phyloP scores from a whole-genome alignment of 1,140 invertebrate species.

The Microplitis demolitor region DNA sequence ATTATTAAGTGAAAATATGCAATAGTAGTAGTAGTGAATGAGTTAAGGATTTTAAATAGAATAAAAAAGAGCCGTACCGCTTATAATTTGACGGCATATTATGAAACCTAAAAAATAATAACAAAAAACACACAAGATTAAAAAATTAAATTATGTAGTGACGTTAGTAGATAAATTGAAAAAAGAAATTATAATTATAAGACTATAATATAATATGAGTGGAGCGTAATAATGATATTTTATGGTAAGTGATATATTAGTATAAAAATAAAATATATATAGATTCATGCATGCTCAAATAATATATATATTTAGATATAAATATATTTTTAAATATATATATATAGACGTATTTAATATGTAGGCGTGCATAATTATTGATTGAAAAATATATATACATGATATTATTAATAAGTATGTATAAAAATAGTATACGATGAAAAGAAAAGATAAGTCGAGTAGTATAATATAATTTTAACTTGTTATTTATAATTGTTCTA shows the following conservation, averaged over 20 bases:
- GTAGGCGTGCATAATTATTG: constrained; percentile 23
- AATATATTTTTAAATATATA: too few species aligned
- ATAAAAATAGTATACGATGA: background rate
- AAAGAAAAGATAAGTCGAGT: background rate
- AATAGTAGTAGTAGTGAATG: background rate
- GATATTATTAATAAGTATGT: background rate
- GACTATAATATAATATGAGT: background rate
- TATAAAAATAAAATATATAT: background rate
- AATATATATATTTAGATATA: too few species aligned
- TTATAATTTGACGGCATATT: constrained; percentile 61
- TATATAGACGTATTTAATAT: constrained; percentile 1
- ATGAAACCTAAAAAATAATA: constrained; percentile 61
- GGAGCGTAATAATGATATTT: too few species aligned
- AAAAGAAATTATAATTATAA: background rate
- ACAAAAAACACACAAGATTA: constrained; percentile 49
- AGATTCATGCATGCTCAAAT: too few species aligned
- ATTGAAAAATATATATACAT: background rate
- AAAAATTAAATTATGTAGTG: constrained; percentile 35
- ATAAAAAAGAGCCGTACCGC: constrained; percentile 56
- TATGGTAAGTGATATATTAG: background rate
- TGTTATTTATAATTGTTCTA: too few species aligned
- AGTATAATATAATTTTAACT: background rate
- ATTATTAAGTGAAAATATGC: constrained; percentile 9
- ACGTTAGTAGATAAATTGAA: background rate
- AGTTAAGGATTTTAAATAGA: constrained; percentile 9